phyloP scores from a whole-genome alignment of 2,113 vertebrate species.

The Syngnathus typhle region DNA sequence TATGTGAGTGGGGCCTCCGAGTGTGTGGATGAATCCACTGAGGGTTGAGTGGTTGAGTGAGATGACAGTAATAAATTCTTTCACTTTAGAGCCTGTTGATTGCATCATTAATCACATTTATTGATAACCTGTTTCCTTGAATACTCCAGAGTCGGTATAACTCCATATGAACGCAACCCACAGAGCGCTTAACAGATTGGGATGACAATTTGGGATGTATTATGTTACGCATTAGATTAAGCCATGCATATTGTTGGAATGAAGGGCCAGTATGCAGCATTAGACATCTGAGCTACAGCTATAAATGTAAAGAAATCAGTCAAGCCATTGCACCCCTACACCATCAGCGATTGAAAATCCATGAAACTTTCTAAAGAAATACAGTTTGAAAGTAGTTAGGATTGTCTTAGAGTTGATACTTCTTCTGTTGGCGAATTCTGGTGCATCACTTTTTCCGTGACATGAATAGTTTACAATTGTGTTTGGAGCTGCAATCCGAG shows the following conservation, averaged over 20 bases:
- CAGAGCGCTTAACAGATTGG: conserved; percentile 24
- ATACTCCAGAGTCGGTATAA: conserved; percentile 23
- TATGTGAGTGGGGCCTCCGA: conserved; percentile 26
- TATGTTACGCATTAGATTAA: conserved; percentile 36
- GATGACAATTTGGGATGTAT: conserved; percentile 42
- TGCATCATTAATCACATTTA: conserved; percentile 51
- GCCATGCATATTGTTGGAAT: conserved; percentile 27
- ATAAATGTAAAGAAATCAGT: conserved; percentile 22
- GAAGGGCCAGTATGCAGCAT: conserved; percentile 22
- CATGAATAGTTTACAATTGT: conserved; percentile 31
- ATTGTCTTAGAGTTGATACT: background rate
- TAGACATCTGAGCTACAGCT: conserved; percentile 7
- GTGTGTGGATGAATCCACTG: conserved; percentile 46
- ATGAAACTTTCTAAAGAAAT: background rate
- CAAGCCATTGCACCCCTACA: too few relatives aligned
- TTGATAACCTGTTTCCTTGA: conserved; percentile 50
- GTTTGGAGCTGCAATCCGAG: conserved; percentile 13
- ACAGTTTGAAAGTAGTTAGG: background rate
- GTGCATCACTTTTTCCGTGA: conserved; percentile 13
- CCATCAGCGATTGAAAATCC: too few relatives aligned
- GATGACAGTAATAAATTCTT: conserved; percentile 58
- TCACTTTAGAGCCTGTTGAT: conserved; percentile 43
- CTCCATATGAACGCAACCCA: conserved; percentile 28
- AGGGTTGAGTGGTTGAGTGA: conserved; percentile 46
- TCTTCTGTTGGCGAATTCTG: background rate